Evolutionary conservation across 1,140 invertebrate genomes (phyloP).

Genomic region (Battus philenor): DNA sequence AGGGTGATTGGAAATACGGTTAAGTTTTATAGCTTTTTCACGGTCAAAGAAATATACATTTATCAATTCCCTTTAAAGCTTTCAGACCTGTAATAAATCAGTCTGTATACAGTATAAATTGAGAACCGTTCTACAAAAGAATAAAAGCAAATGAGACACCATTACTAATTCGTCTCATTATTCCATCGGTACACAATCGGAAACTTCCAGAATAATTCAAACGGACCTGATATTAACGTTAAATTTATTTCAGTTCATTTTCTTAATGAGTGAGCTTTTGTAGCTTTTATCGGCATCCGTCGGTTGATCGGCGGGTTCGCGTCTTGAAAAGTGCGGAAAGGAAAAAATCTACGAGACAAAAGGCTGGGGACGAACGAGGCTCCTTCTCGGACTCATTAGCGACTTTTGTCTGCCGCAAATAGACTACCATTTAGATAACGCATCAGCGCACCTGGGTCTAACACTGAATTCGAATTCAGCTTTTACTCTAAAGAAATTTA

Average conservation of each 20-base stretch:
- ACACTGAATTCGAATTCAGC: neutral
- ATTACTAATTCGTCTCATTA: no score
- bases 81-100: no score
- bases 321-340: slow-evolving; percentile 10
- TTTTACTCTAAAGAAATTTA: no score
- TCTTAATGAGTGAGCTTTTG: slow-evolving; percentile 9
- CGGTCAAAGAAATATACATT: no score
- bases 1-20: no score
- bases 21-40: no score
- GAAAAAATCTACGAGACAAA: slow-evolving; percentile 8
- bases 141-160: no score
- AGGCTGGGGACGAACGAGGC: slow-evolving; percentile 2
- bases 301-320: slow-evolving; percentile 1
- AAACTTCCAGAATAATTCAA: slow-evolving; percentile 10
- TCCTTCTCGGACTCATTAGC: slow-evolving; percentile 8
- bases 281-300: slow-evolving; percentile 11
- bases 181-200: no score
- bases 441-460: slow-evolving; percentile 1
- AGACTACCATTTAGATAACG: slow-evolving; percentile 8
- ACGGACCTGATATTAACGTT: slow-evolving; percentile 2
- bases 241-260: slow-evolving; percentile 13
- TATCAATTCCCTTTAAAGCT: no score
- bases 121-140: no score
- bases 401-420: slow-evolving; percentile 10
- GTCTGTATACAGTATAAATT: no score